A percentile compares a stretch with the other conserved stretches of the same genome.
Evolutionary conservation across 2,113 vertebrate species (phyloP).

Genomic region (Pachyramphus minor): DNA sequence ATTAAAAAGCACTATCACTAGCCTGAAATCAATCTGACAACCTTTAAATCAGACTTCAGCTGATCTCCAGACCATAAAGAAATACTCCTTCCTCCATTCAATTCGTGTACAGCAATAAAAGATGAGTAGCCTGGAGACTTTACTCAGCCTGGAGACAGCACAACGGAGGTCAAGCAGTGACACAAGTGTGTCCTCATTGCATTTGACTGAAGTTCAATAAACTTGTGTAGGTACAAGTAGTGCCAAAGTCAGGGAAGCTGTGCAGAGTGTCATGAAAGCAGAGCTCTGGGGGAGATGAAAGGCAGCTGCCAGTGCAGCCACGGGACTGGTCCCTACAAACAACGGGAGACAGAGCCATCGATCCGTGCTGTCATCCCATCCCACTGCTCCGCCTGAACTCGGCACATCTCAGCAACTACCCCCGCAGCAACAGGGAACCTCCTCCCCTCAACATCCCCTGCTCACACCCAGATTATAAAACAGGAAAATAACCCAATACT

Average conservation of each 20-base stretch:
- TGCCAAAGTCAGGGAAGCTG: neutral
- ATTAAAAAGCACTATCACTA: neutral
- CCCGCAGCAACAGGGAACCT: neutral
- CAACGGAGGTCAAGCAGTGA: neutral
- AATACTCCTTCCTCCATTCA: neutral
- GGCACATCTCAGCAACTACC: neutral
- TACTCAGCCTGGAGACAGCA: neutral
- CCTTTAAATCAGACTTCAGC: neutral
- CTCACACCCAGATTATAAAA: neutral
- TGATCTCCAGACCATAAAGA: neutral
- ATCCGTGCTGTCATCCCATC: neutral
- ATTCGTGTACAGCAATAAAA: neutral
- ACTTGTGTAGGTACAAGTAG: neutral
- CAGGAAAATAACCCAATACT: neutral
- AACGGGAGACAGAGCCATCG: neutral
- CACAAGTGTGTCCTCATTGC: neutral
- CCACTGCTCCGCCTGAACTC: neutral
- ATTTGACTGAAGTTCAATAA: neutral
- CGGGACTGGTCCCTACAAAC: neutral
- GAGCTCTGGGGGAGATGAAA: neutral
- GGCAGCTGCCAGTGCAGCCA: neutral
- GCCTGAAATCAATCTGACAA: conserved; percentile 3
- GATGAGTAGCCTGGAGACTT: neutral
- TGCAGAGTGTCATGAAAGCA: neutral
- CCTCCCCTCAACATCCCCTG: neutral